Evolutionary conservation across 2,797 vertebrate species (phyloP), one percentile per base, ranked within the genome.

Genomic region (Sebastes hubbsi): DNA sequence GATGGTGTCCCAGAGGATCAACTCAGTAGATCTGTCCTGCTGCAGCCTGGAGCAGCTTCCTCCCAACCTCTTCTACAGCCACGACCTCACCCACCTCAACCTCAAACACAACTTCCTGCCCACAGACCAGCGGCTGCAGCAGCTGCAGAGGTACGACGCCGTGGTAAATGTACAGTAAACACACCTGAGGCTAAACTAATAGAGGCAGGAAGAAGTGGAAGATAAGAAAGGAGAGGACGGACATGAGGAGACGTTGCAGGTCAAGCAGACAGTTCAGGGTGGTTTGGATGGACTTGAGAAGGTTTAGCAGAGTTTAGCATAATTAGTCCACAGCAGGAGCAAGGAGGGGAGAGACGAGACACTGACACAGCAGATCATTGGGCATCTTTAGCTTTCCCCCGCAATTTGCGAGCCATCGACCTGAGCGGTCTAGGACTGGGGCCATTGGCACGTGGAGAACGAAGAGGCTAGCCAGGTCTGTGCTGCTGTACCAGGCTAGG

Each of bases 11-110:
- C 98, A 99, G 83, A 97, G 98, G 75, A 98, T 99, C 93, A 97
- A 97, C 94, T 99, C 98, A 1, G 98, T 99, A 81, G 98, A 99
- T 93, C 96, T 99, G 89, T 99, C 98, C 0, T 99, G 97, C 91
- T 99, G 98, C 94, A 99, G 97, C 92, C 92, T 99, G 91, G 98
- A 99, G 84, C 96, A 97, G 72, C 96, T 99, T 72, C 98, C 98
- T 76, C 95, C 96, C 82, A 98, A 99, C 87, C 96, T 99, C 77
- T 98, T 99, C 94, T 99, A 98, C 90, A 99, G 98, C 95, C 98
- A 99, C 82, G 98, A 99, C 92, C 97, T 99, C 89, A 99, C 98
- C 85, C 98, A 99, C 93, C 98, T 99, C 91, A 99, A 99, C 91
- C 96, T 99, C 86, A 99, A 99, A 93, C 98, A 99, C 90, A 99